A percentile compares a stretch with the other conserved stretches of the same genome.
Evolutionary conservation across 2,113 vertebrate genomes (phyloP).

Genomic region (Perognathus longimembris): DNA sequence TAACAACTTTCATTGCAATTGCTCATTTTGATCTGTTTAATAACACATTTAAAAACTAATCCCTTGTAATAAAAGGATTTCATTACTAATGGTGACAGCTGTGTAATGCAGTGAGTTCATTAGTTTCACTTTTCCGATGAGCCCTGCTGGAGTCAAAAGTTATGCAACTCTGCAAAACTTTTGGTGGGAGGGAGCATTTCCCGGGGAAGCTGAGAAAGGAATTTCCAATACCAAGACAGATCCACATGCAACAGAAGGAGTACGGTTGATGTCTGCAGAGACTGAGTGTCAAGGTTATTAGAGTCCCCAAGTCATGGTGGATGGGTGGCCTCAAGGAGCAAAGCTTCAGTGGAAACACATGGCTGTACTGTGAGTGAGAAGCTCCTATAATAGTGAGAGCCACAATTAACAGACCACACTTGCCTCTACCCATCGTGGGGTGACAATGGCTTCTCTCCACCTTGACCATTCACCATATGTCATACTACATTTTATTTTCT

Average conservation of each 20-base stretch:
- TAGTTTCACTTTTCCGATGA: slow-evolving; percentile 66
- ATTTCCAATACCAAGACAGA: background rate
- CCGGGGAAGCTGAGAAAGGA: background rate
- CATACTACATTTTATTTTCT: background rate
- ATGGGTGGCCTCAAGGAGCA: background rate
- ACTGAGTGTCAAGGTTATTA: background rate
- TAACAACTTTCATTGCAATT: slow-evolving; percentile 63
- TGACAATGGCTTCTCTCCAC: background rate
- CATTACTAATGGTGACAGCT: slow-evolving; percentile 76
- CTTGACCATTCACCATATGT: background rate
- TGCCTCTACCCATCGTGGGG: background rate
- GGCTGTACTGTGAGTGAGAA: background rate
- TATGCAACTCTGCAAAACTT: slow-evolving; percentile 46
- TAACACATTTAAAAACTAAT: slow-evolving; percentile 78
- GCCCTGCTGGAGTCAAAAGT: slow-evolving; percentile 50
- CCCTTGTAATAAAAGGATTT: slow-evolving; percentile 78
- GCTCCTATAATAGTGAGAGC: background rate
- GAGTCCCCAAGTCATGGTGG: background rate
- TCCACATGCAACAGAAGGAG: background rate
- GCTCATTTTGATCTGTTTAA: slow-evolving; percentile 82
- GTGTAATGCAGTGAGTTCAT: slow-evolving; percentile 63
- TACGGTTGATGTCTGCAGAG: background rate
- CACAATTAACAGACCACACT: background rate
- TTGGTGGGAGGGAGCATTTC: background rate
- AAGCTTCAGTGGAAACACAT: background rate